Evolutionary conservation across 2,113 vertebrate species (phyloP), one percentile per base, ranked within the genome.

Genomic region (Cyanoramphus novaezelandiae): DNA sequence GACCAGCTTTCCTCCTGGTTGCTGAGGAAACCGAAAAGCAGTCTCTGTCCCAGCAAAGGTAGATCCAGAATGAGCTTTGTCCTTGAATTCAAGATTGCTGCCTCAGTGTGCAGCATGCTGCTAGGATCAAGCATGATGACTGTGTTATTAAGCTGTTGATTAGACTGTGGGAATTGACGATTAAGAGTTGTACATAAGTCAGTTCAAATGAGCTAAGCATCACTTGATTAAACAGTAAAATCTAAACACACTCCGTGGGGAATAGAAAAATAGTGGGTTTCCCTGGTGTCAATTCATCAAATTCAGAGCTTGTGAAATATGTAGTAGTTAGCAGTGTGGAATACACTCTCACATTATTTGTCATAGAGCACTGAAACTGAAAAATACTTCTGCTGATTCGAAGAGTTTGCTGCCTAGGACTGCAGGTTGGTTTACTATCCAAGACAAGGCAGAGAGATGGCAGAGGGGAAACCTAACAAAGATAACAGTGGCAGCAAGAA

Each of bases 151-250:
- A 92, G 89, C n/a, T 91, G 82, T 90, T 94, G 93, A 95, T 95
- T 92, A 95, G 85, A 50, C 43, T 60, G 33, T 0, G 1, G 59
- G 88, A 90, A 93, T 4, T 90, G 90, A 90, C 20, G 37, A 88
- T 2, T 64, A 79, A 93, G 74, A 88, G 83, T 37, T 68, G 72
- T 83, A 88, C 50, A 71, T 86, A 93, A 90, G 64, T 86, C 92
- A 92, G 72, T 65, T 86, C 85, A 92, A 90, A 96, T 24, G 79
- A 96, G 80, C 60, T 82, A 81, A 90, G 69, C 10, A 1, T 92
- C 88, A 75, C 95, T 93, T 94, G 93, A 93, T 94, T 93, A 90
- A 93, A 70, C 37, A 83, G 60, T 37, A 69, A 92, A 93, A 86
- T 69, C 88, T 92, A 86, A 94, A 88, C 70, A 83, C 11, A 47